These are phyloP conservation scores for Thecophora atra DNA, from an alignment of 2,888 invertebrate genomes.

Conservation along the genomic window DNA sequence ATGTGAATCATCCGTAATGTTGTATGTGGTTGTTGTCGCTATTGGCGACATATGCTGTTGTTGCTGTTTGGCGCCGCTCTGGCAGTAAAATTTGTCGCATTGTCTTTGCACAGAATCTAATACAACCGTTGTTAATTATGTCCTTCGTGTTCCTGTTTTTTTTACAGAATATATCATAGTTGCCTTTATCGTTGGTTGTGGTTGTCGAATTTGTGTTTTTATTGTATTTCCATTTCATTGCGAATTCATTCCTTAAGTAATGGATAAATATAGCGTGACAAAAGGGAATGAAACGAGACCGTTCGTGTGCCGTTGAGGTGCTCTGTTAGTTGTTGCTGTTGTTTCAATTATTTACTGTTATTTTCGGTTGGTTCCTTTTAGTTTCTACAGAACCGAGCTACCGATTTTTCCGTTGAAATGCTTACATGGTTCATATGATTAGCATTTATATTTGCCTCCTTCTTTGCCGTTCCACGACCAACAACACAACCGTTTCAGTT, in stretches of 20 bases:
- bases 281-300: not conserved
- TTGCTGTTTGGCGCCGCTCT: slow-evolving; percentile 58
- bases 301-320: not conserved
- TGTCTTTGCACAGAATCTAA: slow-evolving; percentile 25
- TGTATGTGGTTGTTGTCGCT: not conserved
- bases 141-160: slow-evolving; percentile 7
- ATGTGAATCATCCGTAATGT: slow-evolving; percentile 39
- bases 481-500: no score
- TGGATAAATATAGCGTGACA: not conserved
- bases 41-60: slow-evolving; percentile 53
- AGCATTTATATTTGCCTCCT: no score
- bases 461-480: no score
- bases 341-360: not conserved
- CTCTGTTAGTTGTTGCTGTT: slow-evolving; percentile 23
- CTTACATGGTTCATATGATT: no score
- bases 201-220: slow-evolving; percentile 12
- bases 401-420: no score
- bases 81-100: slow-evolving; percentile 51
- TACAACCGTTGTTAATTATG: not conserved
- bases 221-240: slow-evolving; percentile 27
- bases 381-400: no score
- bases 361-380: no score
- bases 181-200: no score
- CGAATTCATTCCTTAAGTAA: slow-evolving; percentile 26
- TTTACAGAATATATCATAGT: no score